Conservation (phyloP, 2,888 invertebrate genomes). For the Monoplex corrugatus region DNA sequence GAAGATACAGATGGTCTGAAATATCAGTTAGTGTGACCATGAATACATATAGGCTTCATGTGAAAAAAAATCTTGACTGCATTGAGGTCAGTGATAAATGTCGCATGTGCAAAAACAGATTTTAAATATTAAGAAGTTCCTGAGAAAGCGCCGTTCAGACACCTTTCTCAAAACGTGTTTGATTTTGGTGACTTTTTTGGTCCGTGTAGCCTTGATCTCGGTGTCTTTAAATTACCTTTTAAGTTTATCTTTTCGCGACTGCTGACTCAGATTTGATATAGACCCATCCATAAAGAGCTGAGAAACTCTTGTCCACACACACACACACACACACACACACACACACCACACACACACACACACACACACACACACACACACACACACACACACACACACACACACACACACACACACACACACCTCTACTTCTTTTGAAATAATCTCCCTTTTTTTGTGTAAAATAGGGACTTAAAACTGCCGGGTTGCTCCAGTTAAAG, state of each 20-base stretch:
- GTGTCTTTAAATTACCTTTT: background rate
- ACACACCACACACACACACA: background rate
- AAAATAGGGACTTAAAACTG: background rate
- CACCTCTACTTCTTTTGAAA: background rate
- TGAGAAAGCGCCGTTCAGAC: too few species aligned
- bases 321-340: background rate
- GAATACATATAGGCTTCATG: too few species aligned
- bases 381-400: background rate
- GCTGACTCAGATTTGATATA: background rate
- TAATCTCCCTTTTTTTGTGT: background rate
- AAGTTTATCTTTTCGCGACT: background rate
- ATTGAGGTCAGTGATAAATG: too few species aligned
- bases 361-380: slow-evolving; percentile 9
- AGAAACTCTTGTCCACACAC: too few species aligned
- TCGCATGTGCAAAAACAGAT: too few species aligned
- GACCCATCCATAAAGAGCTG: too few species aligned
- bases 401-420: background rate
- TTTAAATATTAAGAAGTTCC: too few species aligned
- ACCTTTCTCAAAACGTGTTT: too few species aligned
- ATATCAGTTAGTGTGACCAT: too few species aligned
- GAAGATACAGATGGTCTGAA: too few species aligned
- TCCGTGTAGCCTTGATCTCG: background rate
- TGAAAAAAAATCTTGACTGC: too few species aligned
- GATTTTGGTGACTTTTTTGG: background rate
- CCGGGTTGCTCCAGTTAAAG: too few species aligned